Evolutionary conservation across 1,140 invertebrate species (phyloP).

Genomic region (Drosophila seguyi): DNA sequence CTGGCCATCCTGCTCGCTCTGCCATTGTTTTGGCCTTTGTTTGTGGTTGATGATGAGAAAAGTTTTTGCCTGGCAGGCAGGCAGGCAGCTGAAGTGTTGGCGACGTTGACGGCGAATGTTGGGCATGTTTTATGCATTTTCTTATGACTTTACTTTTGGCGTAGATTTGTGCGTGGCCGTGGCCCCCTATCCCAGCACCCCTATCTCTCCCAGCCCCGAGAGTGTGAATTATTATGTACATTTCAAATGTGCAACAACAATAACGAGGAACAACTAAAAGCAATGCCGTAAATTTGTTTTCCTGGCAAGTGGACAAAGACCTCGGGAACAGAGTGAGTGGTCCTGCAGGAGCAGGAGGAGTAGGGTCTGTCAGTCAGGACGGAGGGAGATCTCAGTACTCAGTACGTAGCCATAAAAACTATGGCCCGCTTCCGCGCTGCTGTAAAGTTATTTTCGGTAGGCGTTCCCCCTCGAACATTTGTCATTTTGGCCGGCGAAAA

Average conservation of each 20-base stretch:
- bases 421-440: constrained; percentile 61
- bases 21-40: constrained; percentile 79
- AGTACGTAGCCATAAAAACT: constrained; percentile 56
- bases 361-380: background rate
- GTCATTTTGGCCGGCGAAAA: constrained; percentile 59
- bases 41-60: constrained; percentile 84
- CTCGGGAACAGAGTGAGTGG: constrained; percentile 34
- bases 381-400: constrained; percentile 9
- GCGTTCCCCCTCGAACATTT: constrained; percentile 61
- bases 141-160: constrained; percentile 81
- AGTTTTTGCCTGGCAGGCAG: constrained; percentile 77
- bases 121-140: constrained; percentile 83
- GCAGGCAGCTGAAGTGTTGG: constrained; percentile 76
- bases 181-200: constrained; percentile 24
- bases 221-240: constrained; percentile 81
- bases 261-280: constrained; percentile 74
- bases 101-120: constrained; percentile 74
- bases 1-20: constrained; percentile 18
- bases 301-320: constrained; percentile 55
- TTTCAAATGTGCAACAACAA: constrained; percentile 79
- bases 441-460: constrained; percentile 74
- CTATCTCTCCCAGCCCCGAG: constrained; percentile 4
- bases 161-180: constrained; percentile 55
- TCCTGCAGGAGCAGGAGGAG: background rate
- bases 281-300: constrained; percentile 81